phyloP scores from a whole-genome alignment of 1,140 invertebrate genomes.

The Gyrodactylus salaris region DNA sequence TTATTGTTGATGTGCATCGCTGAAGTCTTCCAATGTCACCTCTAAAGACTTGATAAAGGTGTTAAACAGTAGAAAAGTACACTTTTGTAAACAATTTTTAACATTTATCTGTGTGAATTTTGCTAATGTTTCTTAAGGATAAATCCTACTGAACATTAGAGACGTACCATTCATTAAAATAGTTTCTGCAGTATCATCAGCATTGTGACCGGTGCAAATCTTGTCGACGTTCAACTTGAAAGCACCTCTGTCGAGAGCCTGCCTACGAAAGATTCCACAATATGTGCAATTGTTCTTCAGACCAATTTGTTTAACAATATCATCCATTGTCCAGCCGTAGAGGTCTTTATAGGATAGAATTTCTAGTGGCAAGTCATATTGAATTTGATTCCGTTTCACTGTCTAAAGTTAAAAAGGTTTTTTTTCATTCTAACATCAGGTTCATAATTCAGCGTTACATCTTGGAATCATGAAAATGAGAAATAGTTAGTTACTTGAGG shows the following conservation, averaged over 20 bases:
- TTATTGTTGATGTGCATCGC: slow-evolving; percentile 52
- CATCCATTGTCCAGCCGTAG: slow-evolving; percentile 99
- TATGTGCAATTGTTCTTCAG: slow-evolving; percentile 94
- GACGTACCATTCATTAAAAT: slow-evolving; percentile 52
- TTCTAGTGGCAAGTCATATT: slow-evolving; percentile 42
- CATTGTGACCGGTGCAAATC: slow-evolving; percentile 87
- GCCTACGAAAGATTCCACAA: slow-evolving; percentile 75
- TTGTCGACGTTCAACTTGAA: slow-evolving; percentile 48
- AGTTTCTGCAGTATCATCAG: slow-evolving; percentile 94
- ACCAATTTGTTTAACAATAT: slow-evolving; percentile 68
- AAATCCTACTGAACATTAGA: too few relatives aligned
- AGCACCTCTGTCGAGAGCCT: slow-evolving; percentile 73
- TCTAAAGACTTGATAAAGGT: slow-evolving; percentile 31
- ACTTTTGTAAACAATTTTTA: neutral
- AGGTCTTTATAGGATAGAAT: slow-evolving; percentile 85
- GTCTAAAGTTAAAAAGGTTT: slow-evolving; percentile 25
- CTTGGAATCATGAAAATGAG: too few relatives aligned
- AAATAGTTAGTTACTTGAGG: too few relatives aligned
- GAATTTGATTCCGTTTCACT: slow-evolving; percentile 43
- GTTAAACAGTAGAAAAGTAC: neutral
- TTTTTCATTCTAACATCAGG: neutral
- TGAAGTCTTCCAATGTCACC: slow-evolving; percentile 71
- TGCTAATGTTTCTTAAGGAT: neutral
- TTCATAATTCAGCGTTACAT: too few relatives aligned
- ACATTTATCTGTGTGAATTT: neutral